phyloP scores from a whole-genome alignment of 2,888 invertebrate genomes.

The Venusia cambrica region DNA sequence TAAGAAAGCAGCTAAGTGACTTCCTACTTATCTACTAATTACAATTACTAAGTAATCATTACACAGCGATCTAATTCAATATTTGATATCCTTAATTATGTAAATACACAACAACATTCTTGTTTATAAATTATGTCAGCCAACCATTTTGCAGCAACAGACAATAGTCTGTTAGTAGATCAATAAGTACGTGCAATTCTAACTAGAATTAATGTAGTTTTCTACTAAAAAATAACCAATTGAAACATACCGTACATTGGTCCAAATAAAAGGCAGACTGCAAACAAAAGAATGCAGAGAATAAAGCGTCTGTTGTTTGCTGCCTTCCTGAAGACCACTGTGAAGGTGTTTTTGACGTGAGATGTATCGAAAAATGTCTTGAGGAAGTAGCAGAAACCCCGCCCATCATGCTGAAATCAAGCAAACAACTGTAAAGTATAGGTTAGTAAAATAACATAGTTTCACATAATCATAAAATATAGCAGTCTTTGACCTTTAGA shows the following conservation, averaged over 20 bases:
- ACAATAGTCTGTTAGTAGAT: constrained; percentile 5
- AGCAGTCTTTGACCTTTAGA: constrained; percentile 56
- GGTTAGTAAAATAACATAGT: too few species aligned
- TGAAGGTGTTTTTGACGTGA: constrained; percentile 66
- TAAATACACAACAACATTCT: too few species aligned
- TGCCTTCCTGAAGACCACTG: constrained; percentile 68
- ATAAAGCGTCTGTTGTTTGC: constrained; percentile 58
- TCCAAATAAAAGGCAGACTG: constrained; percentile 72
- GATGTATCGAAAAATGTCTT: constrained; percentile 56
- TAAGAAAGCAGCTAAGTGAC: too few species aligned
- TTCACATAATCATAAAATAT: too few species aligned
- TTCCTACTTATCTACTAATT: too few species aligned
- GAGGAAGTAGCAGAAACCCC: constrained; percentile 47
- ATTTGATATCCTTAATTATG: background rate
- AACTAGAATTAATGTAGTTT: background rate
- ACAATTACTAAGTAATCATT: too few species aligned
- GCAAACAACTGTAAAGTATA: too few species aligned
- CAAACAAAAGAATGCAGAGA: constrained; percentile 58
- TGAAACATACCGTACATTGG: constrained; percentile 76
- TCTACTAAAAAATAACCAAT: constrained; percentile 1
- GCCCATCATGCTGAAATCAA: constrained; percentile 49
- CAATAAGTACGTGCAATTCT: constrained; percentile 7
- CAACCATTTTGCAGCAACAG: too few species aligned
- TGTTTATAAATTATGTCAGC: too few species aligned
- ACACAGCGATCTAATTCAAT: background rate